Evolutionary conservation across 2,113 vertebrate species (phyloP).

Genomic region (Eulemur rufifrons): DNA sequence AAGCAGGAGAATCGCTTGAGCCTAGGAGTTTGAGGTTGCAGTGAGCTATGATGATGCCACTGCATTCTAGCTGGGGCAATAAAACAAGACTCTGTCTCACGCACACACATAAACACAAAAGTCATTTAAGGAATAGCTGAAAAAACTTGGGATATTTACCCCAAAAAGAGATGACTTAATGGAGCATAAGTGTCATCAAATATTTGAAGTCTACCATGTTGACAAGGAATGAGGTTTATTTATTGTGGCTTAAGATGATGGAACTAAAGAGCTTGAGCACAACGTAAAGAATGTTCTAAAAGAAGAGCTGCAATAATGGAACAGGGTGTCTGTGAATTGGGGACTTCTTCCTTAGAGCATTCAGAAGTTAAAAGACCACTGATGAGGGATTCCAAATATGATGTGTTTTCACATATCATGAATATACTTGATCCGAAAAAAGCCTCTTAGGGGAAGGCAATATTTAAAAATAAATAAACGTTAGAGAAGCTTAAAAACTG

Average conservation of each 20-base stretch:
- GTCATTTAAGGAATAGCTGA: neutral
- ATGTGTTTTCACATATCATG: slow-evolving; percentile 23
- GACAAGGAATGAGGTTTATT: slow-evolving; percentile 46
- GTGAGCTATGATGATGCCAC: neutral
- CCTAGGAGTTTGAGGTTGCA: neutral
- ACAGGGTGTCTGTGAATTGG: neutral
- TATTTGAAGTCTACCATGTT: neutral
- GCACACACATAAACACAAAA: neutral
- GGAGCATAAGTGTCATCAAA: neutral
- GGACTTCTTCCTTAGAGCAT: neutral
- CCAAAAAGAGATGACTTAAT: neutral
- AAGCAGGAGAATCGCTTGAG: neutral
- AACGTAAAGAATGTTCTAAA: slow-evolving; percentile 55
- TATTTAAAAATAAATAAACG: slow-evolving; percentile 15
- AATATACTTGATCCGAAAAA: slow-evolving; percentile 16
- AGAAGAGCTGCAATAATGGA: slow-evolving; percentile 2
- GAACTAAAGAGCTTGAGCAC: slow-evolving; percentile 39
- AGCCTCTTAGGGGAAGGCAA: neutral
- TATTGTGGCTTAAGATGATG: slow-evolving; percentile 27
- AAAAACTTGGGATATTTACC: neutral
- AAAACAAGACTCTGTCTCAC: neutral
- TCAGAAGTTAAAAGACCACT: slow-evolving; percentile 26
- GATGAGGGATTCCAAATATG: neutral
- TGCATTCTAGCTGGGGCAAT: neutral
- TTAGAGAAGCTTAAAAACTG: slow-evolving; percentile 27